A percentile compares a stretch with the other conserved stretches of the same genome.
Conservation (phyloP, 37 sponge, comb jelly and placozoan genomes). For the Spongia lamella region DNA sequence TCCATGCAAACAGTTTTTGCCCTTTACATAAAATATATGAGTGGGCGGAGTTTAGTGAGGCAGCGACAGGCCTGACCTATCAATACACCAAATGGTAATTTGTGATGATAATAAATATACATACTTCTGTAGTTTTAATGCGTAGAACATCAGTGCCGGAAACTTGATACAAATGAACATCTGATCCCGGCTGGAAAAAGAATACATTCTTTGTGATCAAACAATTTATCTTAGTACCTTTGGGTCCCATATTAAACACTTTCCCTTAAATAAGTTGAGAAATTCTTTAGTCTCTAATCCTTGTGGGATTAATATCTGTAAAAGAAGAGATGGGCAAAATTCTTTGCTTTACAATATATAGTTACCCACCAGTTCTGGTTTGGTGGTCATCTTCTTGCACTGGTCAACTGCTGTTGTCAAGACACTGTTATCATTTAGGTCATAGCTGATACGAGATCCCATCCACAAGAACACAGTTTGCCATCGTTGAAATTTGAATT, state of each 20-base stretch:
- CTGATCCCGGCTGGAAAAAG: too few relatives aligned
- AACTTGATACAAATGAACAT: conserved; percentile 35
- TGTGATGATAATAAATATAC: neutral
- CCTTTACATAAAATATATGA: conserved; percentile 35
- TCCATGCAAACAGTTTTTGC: conserved; percentile 33
- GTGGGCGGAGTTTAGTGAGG: conserved; percentile 56
- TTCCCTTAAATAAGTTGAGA: conserved; percentile 69
- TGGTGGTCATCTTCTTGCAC: too few relatives aligned
- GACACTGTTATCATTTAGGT: too few relatives aligned
- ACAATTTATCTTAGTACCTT: neutral
- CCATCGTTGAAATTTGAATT: conserved; percentile 16
- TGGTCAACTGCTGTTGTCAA: too few relatives aligned
- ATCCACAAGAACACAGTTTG: conserved; percentile 43
- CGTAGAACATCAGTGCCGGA: conserved; percentile 29
- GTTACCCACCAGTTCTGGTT: too few relatives aligned
- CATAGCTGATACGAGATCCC: conserved; percentile 6
- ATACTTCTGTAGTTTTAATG: conserved; percentile 51
- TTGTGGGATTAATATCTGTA: conserved; percentile 53
- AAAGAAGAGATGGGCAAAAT: neutral
- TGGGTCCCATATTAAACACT: conserved; percentile 46
- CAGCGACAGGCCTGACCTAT: conserved; percentile 31
- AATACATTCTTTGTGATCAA: too few relatives aligned
- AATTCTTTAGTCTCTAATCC: conserved; percentile 52
- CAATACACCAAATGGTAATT: neutral
- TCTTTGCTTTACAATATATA: too few relatives aligned